Conservation (phyloP, 2,113 vertebrate species). For the Campylomormyrus numenius region DNA sequence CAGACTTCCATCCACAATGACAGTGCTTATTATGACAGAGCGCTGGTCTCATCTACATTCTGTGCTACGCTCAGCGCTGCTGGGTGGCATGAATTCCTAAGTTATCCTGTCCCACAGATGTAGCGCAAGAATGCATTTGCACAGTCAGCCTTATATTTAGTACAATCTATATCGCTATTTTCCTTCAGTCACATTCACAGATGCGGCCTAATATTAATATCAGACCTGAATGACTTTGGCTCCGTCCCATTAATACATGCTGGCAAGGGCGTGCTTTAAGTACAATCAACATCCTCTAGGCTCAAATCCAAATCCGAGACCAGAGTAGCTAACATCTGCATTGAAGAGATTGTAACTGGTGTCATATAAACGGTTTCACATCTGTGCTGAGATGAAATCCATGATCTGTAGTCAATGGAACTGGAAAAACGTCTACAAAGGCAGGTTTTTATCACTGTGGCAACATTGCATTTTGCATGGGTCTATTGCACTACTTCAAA, state of each 20-base stretch:
- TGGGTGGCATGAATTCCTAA: neutral
- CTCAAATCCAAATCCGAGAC: neutral
- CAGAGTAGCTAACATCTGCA: neutral
- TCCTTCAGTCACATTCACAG: neutral
- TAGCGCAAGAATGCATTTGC: neutral
- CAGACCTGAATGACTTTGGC: neutral
- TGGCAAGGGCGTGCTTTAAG: neutral
- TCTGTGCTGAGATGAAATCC: neutral
- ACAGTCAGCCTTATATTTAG: neutral
- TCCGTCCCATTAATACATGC: neutral
- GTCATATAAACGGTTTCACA: neutral
- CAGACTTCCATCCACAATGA: slow-evolving; percentile 22
- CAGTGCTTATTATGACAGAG: slow-evolving; percentile 29
- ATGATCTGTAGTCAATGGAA: neutral
- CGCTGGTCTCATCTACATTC: neutral
- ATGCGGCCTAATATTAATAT: neutral
- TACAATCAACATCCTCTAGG: neutral
- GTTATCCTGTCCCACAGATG: neutral
- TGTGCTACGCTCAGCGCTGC: neutral
- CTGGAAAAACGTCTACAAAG: neutral
- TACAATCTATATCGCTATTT: neutral
- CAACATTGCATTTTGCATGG: neutral
- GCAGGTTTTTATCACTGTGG: neutral
- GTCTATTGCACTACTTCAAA: neutral
- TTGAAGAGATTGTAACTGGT: neutral